phyloP scores from a whole-genome alignment of 2,797 vertebrate species.

The Tapera naevia region DNA sequence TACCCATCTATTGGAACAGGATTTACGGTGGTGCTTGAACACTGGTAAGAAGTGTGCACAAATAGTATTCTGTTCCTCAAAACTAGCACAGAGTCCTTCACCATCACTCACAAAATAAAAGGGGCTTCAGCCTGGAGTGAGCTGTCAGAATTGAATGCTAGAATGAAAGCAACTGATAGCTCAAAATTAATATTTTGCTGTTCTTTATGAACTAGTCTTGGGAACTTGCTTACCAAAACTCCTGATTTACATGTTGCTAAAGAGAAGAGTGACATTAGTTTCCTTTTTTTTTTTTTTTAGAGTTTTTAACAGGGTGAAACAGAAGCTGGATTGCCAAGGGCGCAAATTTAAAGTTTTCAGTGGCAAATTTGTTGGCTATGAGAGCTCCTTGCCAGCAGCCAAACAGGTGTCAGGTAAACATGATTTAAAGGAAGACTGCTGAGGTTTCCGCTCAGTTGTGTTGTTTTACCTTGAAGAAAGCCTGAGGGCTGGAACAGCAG shows the following conservation, averaged over 20 bases:
- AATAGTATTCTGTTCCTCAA: not conserved
- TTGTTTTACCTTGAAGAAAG: conserved; percentile 24
- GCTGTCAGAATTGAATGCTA: not conserved
- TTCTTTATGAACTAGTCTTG: not conserved
- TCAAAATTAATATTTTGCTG: not conserved
- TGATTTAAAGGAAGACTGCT: not conserved
- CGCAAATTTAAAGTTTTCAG: not conserved
- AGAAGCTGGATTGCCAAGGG: not conserved
- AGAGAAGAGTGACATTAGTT: not conserved
- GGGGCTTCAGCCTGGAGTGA: not conserved
- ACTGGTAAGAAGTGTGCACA: not conserved
- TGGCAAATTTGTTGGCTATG: not conserved
- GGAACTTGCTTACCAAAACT: not conserved
- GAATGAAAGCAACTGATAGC: not conserved
- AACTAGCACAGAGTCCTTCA: not conserved
- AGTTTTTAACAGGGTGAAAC: not conserved
- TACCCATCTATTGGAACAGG: not conserved
- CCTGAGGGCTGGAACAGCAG: not conserved
- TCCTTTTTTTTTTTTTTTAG: not conserved
- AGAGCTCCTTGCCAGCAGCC: not conserved
- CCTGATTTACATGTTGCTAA: not conserved
- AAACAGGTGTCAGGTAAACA: not conserved
- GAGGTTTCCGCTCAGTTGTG: not conserved
- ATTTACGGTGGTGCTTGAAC: not conserved
- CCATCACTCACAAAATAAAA: not conserved